Evolutionary conservation across 2,888 invertebrate species (phyloP), one percentile per base, ranked within the genome.

Genomic region (Campoplex nolae): DNA sequence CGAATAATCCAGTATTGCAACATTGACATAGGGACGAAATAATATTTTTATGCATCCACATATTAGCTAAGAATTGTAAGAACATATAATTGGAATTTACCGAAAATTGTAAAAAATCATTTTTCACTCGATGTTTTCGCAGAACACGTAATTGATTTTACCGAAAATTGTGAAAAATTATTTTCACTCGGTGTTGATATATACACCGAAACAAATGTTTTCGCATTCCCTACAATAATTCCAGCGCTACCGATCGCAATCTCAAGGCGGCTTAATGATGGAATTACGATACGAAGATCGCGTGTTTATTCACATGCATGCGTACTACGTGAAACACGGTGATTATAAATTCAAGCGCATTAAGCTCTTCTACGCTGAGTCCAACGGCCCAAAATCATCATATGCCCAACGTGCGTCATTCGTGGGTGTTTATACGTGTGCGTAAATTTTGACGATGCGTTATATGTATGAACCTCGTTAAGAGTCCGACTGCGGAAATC

Each of bases 401-500:
- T 65, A 42, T 42, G 28, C 76, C 32, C 62, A 58, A n/a, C 18
- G 45, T 6, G 75, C 45, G 38, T 23, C 35, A 18, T 62, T 42
- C 42, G 75, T 42, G 75, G 42, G 28, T 62, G 42, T 58, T 75
- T 23, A 38, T 28, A 42, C n/a, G 62, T 75, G 38, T 42, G 62
- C 32, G 51, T 45, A 28, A 32, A 18, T 32, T 16, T 16, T 71
- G 28, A 28, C 58, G 42, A 58, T 83, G 79, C 70, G 78, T 79
- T 80, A 78, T 81, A 80, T 81, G 80, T 83, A 76, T 32, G 81
- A 77, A 58, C 81, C 81, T 86, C 84, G 84, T 86, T 86, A 86
- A 84, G 81, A 68, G 76, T 81, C 81, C 76, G 78, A 77, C 73
- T 77, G 73, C 83, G 84, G 86, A 86, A 86, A 86, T 84, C 84